Percentiles rank a stretch among this genome's conserved stretches.
Evolutionary conservation across 1,140 invertebrate species (phyloP).

Genomic region (Heliconius nattereri): DNA sequence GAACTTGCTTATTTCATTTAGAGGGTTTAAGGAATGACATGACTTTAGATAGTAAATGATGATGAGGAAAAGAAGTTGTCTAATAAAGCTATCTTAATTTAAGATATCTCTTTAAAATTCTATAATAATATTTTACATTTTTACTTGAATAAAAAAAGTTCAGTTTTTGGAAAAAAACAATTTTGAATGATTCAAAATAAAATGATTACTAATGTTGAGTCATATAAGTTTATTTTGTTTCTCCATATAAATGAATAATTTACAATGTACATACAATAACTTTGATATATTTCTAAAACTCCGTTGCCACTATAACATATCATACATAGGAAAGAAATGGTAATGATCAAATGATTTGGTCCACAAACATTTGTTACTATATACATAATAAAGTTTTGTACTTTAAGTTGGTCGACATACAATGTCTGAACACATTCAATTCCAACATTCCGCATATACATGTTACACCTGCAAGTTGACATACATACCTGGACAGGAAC

Average conservation of each 20-base stretch:
- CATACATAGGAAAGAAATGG: slow-evolving; percentile 28
- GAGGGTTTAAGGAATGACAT: neutral
- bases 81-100: neutral
- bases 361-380: slow-evolving; percentile 22
- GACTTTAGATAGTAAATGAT: neutral
- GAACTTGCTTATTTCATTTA: slow-evolving; percentile 23
- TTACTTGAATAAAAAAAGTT: neutral
- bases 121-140: neutral
- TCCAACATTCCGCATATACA: neutral
- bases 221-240: slow-evolving; percentile 40
- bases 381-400: slow-evolving; percentile 16
- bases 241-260: slow-evolving; percentile 38
- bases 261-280: slow-evolving; percentile 37
- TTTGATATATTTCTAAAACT: slow-evolving; percentile 35
- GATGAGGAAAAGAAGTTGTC: neutral
- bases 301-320: slow-evolving; percentile 12
- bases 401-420: slow-evolving; percentile 13
- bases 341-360: slow-evolving; percentile 30
- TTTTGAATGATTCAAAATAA: slow-evolving; percentile 38
- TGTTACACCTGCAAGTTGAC: slow-evolving; percentile 41
- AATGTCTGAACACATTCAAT: slow-evolving; percentile 11
- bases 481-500: slow-evolving; percentile 75
- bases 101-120: neutral
- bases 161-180: neutral
- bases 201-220: slow-evolving; percentile 41